Evolutionary conservation across 2,113 vertebrate genomes (phyloP).

Genomic region (Sceloporus undulatus): DNA sequence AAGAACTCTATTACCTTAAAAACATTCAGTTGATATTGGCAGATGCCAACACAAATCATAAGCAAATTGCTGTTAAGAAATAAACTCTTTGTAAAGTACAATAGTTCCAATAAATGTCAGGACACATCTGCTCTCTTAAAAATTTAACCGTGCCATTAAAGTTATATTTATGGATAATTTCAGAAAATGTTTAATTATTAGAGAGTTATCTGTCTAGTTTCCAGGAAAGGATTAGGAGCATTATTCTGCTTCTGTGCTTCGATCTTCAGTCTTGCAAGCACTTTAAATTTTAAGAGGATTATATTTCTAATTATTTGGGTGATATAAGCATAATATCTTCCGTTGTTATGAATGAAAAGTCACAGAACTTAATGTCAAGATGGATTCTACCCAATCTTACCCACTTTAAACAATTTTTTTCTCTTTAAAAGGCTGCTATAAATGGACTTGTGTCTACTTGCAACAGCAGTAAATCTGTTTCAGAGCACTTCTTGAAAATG

Average conservation of each 20-base stretch:
- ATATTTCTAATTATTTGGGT: constrained; percentile 54
- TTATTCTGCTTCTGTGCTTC: constrained; percentile 20
- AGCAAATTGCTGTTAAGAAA: constrained; percentile 56
- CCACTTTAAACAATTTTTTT: constrained; percentile 37
- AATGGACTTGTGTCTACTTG: constrained; percentile 53
- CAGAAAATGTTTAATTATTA: constrained; percentile 70
- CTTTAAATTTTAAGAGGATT: constrained; percentile 56
- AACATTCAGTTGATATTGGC: constrained; percentile 39
- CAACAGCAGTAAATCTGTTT: constrained; percentile 58
- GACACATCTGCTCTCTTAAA: constrained; percentile 68
- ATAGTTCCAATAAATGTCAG: constrained; percentile 63
- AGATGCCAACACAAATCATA: background rate
- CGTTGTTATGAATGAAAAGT: constrained; percentile 43
- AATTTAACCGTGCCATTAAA: constrained; percentile 69
- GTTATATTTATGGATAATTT: constrained; percentile 69
- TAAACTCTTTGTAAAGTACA: constrained; percentile 55
- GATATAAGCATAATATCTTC: constrained; percentile 50
- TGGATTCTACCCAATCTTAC: constrained; percentile 48
- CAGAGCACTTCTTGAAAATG: constrained; percentile 40
- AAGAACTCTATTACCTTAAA: constrained; percentile 51
- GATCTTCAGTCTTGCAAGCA: constrained; percentile 39
- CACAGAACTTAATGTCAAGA: constrained; percentile 44
- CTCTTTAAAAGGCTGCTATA: constrained; percentile 23
- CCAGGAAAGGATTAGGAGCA: constrained; percentile 55
- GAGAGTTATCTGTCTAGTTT: constrained; percentile 52